phyloP scores from a whole-genome alignment of 1,140 invertebrate species.

The Zelostemma sp. region DNA sequence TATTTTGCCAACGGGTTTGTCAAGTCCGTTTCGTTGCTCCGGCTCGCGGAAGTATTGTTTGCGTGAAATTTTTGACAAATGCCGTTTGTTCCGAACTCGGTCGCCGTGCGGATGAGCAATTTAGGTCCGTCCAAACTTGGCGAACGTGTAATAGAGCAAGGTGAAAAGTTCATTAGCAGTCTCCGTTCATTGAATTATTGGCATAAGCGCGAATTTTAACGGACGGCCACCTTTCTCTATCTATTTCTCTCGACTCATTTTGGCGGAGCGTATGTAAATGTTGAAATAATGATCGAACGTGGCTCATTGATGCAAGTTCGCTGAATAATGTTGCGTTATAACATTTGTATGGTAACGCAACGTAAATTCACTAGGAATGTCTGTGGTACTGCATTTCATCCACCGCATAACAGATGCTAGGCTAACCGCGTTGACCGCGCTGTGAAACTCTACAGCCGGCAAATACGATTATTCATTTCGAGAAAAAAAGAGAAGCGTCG shows the following conservation, averaged over 20 bases:
- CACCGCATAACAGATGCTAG: constrained; percentile 52
- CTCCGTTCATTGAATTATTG: background rate
- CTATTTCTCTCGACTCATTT: constrained; percentile 14
- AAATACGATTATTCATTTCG: constrained; percentile 52
- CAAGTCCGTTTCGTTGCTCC: background rate
- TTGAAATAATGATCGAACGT: constrained; percentile 48
- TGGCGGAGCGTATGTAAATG: constrained; percentile 39
- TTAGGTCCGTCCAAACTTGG: background rate
- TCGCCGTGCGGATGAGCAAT: background rate
- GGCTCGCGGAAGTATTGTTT: background rate
- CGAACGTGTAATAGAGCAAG: background rate
- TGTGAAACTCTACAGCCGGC: constrained; percentile 51
- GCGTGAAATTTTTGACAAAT: background rate
- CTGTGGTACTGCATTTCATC: constrained; percentile 51
- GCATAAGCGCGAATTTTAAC: background rate
- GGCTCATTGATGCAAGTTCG: constrained; percentile 47
- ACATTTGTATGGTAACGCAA: constrained; percentile 49
- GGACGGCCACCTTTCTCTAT: background rate
- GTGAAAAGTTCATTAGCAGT: constrained; percentile 1
- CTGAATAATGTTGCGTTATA: constrained; percentile 51
- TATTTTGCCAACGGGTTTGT: background rate
- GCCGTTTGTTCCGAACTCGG: background rate
- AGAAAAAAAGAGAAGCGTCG: constrained; percentile 32
- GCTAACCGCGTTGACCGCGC: constrained; percentile 50
- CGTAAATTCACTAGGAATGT: constrained; percentile 52